A percentile compares a stretch with the other conserved stretches of the same genome.
Conservation (phyloP, 2,888 invertebrate genomes). For the Netelia melanura region DNA sequence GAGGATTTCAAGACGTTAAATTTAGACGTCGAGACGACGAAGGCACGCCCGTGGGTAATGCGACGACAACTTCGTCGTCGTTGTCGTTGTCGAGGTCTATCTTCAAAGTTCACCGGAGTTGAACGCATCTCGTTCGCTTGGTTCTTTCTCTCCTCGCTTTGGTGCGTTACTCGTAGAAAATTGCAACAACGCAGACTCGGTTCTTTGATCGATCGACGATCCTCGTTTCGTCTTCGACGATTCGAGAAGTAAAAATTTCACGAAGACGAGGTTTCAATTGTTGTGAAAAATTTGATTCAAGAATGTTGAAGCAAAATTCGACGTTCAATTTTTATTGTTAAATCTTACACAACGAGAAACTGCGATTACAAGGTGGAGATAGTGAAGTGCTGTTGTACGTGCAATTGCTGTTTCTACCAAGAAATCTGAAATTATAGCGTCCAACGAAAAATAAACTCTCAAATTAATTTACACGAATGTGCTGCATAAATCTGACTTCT, state of each 20-base stretch:
- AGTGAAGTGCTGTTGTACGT: too few relatives aligned
- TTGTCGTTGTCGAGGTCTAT: conserved; percentile 47
- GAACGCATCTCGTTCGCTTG: conserved; percentile 74
- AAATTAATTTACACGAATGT: too few relatives aligned
- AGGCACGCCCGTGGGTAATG: conserved; percentile 70
- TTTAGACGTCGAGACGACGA: conserved; percentile 78
- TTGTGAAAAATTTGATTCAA: too few relatives aligned
- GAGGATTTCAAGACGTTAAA: conserved; percentile 80
- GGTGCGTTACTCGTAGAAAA: conserved; percentile 2
- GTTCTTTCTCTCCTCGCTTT: conserved; percentile 72
- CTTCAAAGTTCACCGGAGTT: conserved; percentile 65
- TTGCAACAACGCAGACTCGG: conserved; percentile 19
- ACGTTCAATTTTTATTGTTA: too few relatives aligned
- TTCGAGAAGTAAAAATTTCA: background rate
- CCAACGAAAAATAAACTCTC: too few relatives aligned
- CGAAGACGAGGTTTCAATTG: too few relatives aligned
- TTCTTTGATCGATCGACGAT: background rate
- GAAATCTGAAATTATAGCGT: too few relatives aligned
- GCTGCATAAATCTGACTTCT: too few relatives aligned
- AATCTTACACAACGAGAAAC: too few relatives aligned
- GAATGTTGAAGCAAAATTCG: too few relatives aligned
- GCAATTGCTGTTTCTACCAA: too few relatives aligned
- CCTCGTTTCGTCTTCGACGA: background rate
- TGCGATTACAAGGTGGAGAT: too few relatives aligned
- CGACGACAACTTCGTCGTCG: conserved; percentile 50